Conservation (phyloP, 2,113 vertebrate genomes). For the Nesoenas mayeri region DNA sequence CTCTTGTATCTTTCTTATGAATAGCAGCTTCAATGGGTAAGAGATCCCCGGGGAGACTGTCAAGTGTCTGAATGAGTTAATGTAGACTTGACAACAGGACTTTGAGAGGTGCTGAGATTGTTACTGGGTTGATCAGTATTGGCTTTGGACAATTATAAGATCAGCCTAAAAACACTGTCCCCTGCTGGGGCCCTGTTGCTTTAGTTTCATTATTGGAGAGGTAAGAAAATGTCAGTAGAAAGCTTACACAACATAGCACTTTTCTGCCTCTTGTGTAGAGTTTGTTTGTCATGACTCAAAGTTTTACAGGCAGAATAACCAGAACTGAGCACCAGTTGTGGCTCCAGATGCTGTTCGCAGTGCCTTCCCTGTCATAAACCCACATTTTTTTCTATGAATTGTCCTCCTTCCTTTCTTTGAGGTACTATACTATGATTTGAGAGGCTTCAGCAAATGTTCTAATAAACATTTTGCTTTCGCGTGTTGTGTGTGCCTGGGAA, state of each 20-base stretch:
- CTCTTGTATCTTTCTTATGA: neutral
- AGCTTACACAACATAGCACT: neutral
- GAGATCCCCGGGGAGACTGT: neutral
- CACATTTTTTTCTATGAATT: neutral
- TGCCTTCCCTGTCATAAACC: neutral
- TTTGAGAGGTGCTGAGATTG: neutral
- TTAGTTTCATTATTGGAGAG: neutral
- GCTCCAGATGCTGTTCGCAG: neutral
- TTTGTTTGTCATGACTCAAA: neutral
- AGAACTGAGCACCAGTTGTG: accelerated
- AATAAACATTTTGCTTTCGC: neutral
- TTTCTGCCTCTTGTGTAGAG: neutral
- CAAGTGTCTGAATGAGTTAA: neutral
- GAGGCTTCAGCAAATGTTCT: neutral
- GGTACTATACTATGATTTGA: neutral
- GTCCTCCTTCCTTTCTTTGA: neutral
- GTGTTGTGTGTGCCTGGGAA: neutral
- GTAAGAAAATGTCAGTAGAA: neutral
- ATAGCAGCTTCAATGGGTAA: neutral
- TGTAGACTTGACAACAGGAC: neutral
- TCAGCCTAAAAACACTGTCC: neutral
- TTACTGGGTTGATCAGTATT: neutral
- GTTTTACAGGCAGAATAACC: neutral
- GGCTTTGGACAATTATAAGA: neutral
- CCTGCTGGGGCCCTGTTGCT: neutral